Evolutionary conservation across 2,888 invertebrate genomes (phyloP).

Genomic region (Eledone cirrhosa): DNA sequence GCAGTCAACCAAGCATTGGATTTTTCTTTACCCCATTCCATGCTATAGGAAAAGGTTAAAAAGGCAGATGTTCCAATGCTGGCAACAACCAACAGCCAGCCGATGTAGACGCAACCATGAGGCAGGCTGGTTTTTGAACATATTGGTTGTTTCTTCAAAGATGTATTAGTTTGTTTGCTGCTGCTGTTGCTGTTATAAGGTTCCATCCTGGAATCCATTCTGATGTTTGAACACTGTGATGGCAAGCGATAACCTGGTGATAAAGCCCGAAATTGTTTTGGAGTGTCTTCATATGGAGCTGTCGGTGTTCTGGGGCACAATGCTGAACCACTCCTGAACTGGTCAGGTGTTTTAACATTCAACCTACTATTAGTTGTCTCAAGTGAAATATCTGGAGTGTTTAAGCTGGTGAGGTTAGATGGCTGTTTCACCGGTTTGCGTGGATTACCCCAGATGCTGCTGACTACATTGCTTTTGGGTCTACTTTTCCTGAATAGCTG

Average conservation of each 20-base stretch:
- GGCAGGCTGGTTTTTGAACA: constrained; percentile 36
- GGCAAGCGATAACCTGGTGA: not conserved
- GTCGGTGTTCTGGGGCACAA: too few relatives aligned
- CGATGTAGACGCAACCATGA: constrained; percentile 47
- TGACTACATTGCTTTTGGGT: constrained; percentile 41
- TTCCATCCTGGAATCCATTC: not conserved
- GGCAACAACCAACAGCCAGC: constrained; percentile 45
- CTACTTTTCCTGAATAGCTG: constrained; percentile 63
- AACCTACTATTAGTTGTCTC: not conserved
- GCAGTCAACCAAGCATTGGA: constrained; percentile 52
- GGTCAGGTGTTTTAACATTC: too few relatives aligned
- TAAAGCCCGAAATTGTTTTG: too few relatives aligned
- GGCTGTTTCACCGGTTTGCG: not conserved
- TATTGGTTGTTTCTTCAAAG: constrained; percentile 33
- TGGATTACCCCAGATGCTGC: constrained; percentile 33
- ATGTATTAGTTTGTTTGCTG: constrained; percentile 23
- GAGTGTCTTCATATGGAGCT: too few relatives aligned
- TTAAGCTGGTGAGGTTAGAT: not conserved
- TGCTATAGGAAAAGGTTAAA: constrained; percentile 52
- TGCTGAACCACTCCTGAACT: too few relatives aligned
- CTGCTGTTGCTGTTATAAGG: not conserved
- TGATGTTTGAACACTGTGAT: not conserved
- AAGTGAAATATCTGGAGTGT: not conserved
- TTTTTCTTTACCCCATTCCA: constrained; percentile 54
- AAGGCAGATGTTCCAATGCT: constrained; percentile 42